These are phyloP conservation scores for Nebria brevicollis DNA, from an alignment of 2,888 invertebrate species.

Conservation along the genomic window DNA sequence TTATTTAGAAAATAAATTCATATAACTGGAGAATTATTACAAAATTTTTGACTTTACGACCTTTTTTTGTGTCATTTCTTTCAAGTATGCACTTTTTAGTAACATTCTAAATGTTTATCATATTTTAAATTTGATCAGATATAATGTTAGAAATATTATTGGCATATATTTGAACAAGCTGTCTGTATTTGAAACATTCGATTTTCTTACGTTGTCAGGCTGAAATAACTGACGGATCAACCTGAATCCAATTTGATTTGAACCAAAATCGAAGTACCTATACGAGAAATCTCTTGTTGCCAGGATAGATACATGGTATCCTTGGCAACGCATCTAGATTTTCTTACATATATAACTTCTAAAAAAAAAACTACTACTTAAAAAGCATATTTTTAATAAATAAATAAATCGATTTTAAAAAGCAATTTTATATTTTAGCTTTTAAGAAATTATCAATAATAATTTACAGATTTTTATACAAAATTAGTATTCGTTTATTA, in stretches of 20 bases:
- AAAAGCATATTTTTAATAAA: no score
- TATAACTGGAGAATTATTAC: background rate
- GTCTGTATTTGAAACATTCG: background rate
- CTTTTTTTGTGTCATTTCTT: background rate
- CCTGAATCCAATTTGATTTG: background rate
- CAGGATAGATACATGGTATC: background rate
- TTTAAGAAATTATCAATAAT: no score
- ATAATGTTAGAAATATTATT: background rate
- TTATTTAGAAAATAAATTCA: slow-evolving; percentile 12
- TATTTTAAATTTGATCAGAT: background rate
- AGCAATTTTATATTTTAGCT: no score
- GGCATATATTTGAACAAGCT: background rate
- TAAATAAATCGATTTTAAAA: no score
- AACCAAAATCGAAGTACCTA: background rate
- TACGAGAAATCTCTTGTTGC: background rate
- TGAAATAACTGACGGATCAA: background rate
- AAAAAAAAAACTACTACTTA: no score
- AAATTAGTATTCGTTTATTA: no score
- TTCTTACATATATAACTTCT: no score
- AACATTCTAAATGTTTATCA: background rate
- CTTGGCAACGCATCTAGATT: no score
- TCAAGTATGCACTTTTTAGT: background rate
- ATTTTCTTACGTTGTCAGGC: background rate
- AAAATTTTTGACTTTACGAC: background rate
- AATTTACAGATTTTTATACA: no score